Evolutionary conservation across 2,797 vertebrate genomes (phyloP), one percentile per base, ranked within the genome.

Genomic region (Dromococcyx pavoninus): DNA sequence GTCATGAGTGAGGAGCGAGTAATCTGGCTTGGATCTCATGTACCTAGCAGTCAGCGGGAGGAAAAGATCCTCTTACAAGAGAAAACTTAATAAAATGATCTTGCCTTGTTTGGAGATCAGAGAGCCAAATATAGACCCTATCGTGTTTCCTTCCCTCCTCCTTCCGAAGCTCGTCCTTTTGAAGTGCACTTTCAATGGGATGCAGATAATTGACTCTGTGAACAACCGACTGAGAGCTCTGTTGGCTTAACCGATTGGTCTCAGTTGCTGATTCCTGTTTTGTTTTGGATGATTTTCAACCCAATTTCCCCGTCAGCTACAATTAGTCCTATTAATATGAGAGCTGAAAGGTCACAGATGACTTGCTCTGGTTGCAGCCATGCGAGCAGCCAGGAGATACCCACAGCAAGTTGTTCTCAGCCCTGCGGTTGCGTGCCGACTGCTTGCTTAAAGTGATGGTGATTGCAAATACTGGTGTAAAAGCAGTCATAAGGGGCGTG

Each of bases 241-340:
- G 92, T 69, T 89, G 94, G 54, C 95, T 95, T 91, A 92, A 93
- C 87, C 5, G 2, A 86, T 91, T 71, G 46, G 75, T 91, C 76
- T 95, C 94, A 81, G 72, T 91, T 89, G 78, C 95, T 84, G 92
- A 92, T 89, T 95, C 87, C 89, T 88, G 85, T 92, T 95, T 94
- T 95, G 89, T 88, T 94, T 95, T 93, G 89, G 89, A 92, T 96
- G 93, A 94, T 95, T 95, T 96, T 97, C 95, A 95, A 91, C 78
- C 87, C 96, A 88, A 84, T 94, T 96, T 85, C 92, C 89, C 87
- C 0, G 1, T 95, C 93, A 95, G 70, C 76, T 94, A 66, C 93
- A 96, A 95, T 95, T 94, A 93, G 87, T 77, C 2, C 39, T 65
- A 58, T 93, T 92, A 92, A 93, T 89, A 83, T 71, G 87, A 92